Percentiles rank a stretch among this genome's conserved stretches.
Conservation (phyloP, 1,140 invertebrate genomes). For the Cherax destructor region DNA sequence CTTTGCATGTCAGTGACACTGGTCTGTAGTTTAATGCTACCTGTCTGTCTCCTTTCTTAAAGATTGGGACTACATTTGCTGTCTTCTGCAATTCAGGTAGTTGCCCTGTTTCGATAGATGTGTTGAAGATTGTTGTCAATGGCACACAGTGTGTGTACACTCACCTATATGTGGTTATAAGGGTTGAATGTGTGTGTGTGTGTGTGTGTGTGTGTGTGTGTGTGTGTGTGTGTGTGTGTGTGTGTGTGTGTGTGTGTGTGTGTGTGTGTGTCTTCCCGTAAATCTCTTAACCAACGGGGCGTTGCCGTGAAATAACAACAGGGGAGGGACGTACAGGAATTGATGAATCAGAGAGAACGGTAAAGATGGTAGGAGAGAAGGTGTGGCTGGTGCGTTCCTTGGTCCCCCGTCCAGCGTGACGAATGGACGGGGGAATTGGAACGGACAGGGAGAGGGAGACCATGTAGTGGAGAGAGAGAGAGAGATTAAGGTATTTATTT, state of each 20-base stretch:
- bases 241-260: background rate
- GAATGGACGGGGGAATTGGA: conserved; percentile 68
- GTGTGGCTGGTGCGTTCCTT: conserved; percentile 37
- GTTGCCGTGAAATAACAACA: background rate
- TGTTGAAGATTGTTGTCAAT: no score
- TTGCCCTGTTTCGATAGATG: no score
- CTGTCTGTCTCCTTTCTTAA: no score
- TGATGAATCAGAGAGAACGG: conserved; percentile 51
- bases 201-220: background rate
- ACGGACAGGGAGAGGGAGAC: conserved; percentile 60
- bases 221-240: background rate
- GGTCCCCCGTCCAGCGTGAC: conserved; percentile 50
- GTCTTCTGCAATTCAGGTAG: no score
- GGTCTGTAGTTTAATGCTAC: no score
- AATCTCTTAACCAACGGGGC: background rate
- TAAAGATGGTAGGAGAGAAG: conserved; percentile 8
- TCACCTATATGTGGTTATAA: no score
- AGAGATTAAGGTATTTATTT: conserved; percentile 62
- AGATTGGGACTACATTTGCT: no score
- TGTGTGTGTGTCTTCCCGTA: background rate
- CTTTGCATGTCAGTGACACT: no score
- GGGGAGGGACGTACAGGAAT: conserved; percentile 11
- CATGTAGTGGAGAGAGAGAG: conserved; percentile 15
- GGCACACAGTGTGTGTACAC: no score
- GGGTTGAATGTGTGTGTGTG: no score